A percentile compares a stretch with the other conserved stretches of the same genome.
These are phyloP conservation scores for Petrocephalus sullivani DNA, from an alignment of 2,797 vertebrate genomes.

Conservation along the genomic window DNA sequence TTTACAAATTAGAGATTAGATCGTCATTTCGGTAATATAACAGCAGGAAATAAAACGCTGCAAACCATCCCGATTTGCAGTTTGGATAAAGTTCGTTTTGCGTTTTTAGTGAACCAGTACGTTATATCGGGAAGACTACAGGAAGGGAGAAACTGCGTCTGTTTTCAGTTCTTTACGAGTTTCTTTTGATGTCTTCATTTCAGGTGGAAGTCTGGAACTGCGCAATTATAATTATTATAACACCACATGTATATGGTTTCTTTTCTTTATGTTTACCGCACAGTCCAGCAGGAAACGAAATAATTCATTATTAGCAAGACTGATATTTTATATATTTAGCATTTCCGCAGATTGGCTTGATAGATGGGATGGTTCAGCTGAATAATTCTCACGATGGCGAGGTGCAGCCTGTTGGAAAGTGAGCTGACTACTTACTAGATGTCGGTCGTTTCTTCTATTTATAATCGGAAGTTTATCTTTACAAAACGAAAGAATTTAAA, in stretches of 20 bases:
- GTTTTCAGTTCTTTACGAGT: background rate
- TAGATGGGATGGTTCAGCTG: background rate
- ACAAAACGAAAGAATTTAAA: background rate
- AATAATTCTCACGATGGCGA: background rate
- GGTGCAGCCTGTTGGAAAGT: background rate
- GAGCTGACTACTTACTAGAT: background rate
- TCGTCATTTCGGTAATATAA: background rate
- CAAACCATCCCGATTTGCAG: background rate
- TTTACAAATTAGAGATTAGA: conserved; percentile 10
- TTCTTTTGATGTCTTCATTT: background rate
- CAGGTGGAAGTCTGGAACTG: background rate
- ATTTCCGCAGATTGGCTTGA: background rate
- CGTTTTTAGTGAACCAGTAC: background rate
- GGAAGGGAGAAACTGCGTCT: background rate
- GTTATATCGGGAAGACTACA: background rate
- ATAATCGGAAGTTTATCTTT: background rate
- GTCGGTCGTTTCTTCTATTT: background rate
- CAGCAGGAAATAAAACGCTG: background rate
- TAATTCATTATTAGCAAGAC: background rate
- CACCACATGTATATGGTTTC: background rate
- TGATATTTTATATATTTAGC: background rate
- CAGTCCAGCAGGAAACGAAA: background rate
- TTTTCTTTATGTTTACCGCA: background rate
- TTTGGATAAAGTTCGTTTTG: background rate
- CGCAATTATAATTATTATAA: background rate